phyloP scores from a whole-genome alignment of 2,797 vertebrate species.

The Acrocephalus scirpaceus region DNA sequence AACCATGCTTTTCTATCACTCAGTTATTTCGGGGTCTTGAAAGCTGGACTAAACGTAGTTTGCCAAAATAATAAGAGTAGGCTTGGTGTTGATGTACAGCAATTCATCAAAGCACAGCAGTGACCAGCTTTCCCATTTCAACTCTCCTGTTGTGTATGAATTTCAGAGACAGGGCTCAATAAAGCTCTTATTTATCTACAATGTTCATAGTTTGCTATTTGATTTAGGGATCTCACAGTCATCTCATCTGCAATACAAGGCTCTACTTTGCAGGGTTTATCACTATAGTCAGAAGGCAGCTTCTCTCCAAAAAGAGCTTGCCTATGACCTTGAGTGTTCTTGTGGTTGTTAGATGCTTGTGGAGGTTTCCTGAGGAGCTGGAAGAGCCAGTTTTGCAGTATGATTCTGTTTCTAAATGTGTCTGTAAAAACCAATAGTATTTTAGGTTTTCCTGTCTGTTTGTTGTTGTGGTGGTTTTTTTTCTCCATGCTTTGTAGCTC shows the following conservation, averaged over 20 bases:
- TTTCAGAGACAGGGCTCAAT: not conserved
- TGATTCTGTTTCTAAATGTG: not conserved
- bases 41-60: not conserved
- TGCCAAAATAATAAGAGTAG: not conserved
- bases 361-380: not conserved
- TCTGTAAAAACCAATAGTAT: not conserved
- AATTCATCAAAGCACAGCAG: not conserved
- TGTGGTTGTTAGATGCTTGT: not conserved
- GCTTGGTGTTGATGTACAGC: not conserved
- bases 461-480: not conserved
- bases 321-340: slow-evolving; percentile 43
- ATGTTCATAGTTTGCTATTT: not conserved
- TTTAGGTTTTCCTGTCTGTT: not conserved
- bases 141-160: not conserved
- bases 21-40: not conserved
- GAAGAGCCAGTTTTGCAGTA: not conserved
- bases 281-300: not conserved
- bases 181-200: not conserved
- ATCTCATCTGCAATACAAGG: not conserved
- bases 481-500: not conserved
- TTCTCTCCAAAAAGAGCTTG: not conserved
- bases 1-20: not conserved
- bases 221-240: not conserved
- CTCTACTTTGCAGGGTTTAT: not conserved
- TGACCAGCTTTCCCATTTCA: not conserved